Evolutionary conservation across 2,113 vertebrate species (phyloP).

Genomic region (Carassius gibelio): DNA sequence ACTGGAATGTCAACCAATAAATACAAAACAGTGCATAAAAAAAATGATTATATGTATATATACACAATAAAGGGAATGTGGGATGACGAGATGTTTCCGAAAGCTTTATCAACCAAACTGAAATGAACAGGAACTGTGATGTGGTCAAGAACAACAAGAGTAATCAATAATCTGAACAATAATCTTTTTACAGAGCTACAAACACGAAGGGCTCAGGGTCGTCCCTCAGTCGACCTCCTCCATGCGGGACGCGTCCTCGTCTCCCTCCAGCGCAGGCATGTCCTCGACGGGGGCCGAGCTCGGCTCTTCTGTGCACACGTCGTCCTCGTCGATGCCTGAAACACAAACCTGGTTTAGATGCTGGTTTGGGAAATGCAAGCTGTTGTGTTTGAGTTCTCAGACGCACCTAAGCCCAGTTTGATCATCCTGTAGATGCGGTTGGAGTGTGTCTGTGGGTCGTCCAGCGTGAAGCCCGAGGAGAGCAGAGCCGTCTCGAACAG

Average conservation of each 20-base stretch:
- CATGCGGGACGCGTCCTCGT: slow-evolving; percentile 94
- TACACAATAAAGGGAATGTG: not conserved
- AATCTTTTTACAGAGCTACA: slow-evolving; percentile 36
- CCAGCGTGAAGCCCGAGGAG: slow-evolving; percentile 82
- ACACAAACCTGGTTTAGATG: not conserved
- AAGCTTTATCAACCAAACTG: not conserved
- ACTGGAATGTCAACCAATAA: slow-evolving; percentile 69
- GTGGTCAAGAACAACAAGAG: not conserved
- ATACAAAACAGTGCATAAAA: slow-evolving; percentile 57
- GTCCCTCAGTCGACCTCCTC: slow-evolving; percentile 89
- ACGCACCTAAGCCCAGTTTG: slow-evolving; percentile 65
- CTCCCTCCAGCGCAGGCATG: slow-evolving; percentile 94
- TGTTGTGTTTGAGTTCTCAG: too few relatives aligned
- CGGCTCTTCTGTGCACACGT: slow-evolving; percentile 79
- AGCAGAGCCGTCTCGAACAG: slow-evolving; percentile 79
- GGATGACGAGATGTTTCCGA: not conserved
- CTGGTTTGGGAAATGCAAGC: too few relatives aligned
- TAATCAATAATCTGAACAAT: not conserved
- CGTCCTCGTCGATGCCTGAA: slow-evolving; percentile 94
- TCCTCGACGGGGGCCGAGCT: slow-evolving; percentile 83
- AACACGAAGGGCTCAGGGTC: not conserved
- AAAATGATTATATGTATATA: not conserved
- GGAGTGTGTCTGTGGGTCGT: slow-evolving; percentile 81
- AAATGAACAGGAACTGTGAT: slow-evolving; percentile 52
- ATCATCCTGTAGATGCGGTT: slow-evolving; percentile 86